Evolutionary conservation across 1,140 invertebrate species (phyloP).

Genomic region (Calosoma granatense): DNA sequence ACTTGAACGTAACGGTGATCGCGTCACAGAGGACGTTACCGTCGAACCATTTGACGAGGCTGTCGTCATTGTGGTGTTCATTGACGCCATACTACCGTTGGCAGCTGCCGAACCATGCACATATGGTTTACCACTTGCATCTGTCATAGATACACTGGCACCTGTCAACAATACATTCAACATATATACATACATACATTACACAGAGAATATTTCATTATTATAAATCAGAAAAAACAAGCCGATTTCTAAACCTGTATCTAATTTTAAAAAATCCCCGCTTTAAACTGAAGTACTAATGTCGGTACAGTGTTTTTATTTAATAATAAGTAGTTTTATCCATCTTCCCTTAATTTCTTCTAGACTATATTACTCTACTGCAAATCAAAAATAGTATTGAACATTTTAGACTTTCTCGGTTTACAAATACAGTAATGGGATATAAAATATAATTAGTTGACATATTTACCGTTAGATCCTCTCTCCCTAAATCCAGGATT

Average conservation of each 20-base stretch:
- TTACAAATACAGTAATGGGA: no score
- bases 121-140: slow-evolving; percentile 71
- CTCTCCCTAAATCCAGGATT: slow-evolving; percentile 75
- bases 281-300: no score
- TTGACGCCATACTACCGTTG: slow-evolving; percentile 66
- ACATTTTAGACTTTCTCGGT: no score
- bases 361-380: no score
- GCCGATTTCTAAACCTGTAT: no score
- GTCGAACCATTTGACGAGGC: slow-evolving; percentile 48
- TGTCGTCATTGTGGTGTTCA: slow-evolving; percentile 61
- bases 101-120: slow-evolving; percentile 42
- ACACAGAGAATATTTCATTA: background rate
- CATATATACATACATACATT: background rate
- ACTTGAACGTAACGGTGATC: slow-evolving; percentile 69
- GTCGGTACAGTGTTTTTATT: no score
- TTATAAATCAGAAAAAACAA: no score
- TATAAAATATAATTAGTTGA: no score
- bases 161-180: slow-evolving; percentile 35
- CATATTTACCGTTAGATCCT: slow-evolving; percentile 48
- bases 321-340: no score
- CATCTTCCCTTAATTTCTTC: no score
- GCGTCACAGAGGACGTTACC: slow-evolving; percentile 45
- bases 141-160: slow-evolving; percentile 61
- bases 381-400: no score
- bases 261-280: no score